A percentile compares a stretch with the other conserved stretches of the same genome.
These are phyloP conservation scores for Trachelus stipa DNA, from an alignment of 2,888 invertebrate genomes.

Conservation along the genomic window DNA sequence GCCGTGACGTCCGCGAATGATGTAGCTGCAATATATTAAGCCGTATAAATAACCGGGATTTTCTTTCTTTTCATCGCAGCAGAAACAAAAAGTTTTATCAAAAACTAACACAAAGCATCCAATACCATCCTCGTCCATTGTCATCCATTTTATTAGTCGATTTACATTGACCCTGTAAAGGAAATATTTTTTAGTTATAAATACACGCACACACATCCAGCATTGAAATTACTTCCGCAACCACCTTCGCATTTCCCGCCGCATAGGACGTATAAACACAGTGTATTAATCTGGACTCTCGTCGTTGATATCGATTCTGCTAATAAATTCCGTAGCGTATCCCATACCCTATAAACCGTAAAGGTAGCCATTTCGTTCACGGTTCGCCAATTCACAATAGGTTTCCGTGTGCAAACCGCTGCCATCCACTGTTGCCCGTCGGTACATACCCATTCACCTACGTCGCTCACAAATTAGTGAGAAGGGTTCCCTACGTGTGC, in stretches of 20 bases:
- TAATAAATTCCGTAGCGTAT: conserved; percentile 51
- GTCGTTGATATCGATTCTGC: conserved; percentile 45
- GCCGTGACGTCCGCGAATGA: conserved; percentile 1
- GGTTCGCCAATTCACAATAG: conserved; percentile 50
- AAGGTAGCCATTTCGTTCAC: conserved; percentile 55
- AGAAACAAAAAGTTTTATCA: not conserved
- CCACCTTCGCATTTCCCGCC: not conserved
- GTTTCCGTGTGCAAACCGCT: conserved; percentile 46
- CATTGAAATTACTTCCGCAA: not conserved
- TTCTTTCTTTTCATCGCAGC: not conserved
- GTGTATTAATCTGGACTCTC: conserved; percentile 4
- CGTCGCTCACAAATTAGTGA: conserved; percentile 37
- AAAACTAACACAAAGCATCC: not conserved
- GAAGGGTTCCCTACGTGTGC: conserved; percentile 24
- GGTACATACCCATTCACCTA: conserved; percentile 35
- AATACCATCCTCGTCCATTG: not conserved
- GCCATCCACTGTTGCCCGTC: conserved; percentile 5
- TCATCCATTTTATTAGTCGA: not conserved
- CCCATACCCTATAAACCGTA: conserved; percentile 47
- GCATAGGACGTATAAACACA: not conserved
- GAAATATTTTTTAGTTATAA: not conserved
- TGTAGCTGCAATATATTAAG: conserved; percentile 1
- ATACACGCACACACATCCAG: not conserved
- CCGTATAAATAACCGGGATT: not conserved
- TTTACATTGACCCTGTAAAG: not conserved